Evolutionary conservation across 2,797 vertebrate species (phyloP).

Genomic region (Pterois miles): DNA sequence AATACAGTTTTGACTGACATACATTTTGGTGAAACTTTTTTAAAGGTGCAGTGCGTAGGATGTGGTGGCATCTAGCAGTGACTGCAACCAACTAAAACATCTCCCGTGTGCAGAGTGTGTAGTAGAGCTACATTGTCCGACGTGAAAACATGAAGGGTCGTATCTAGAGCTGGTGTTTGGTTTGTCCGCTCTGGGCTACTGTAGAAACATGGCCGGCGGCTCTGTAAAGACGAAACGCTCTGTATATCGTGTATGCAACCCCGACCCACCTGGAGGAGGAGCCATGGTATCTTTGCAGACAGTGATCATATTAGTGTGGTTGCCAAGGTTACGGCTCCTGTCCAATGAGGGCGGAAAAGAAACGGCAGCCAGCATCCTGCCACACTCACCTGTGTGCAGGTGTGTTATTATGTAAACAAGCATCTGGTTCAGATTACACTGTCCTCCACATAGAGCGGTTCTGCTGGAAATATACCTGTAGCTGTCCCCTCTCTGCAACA

Average conservation of each 20-base stretch:
- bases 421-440: constrained; percentile 35
- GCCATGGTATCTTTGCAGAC: background rate
- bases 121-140: too few species aligned
- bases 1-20: too few species aligned
- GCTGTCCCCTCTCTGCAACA: too few species aligned
- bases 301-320: constrained; percentile 37
- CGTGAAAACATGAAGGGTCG: too few species aligned
- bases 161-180: background rate
- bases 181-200: background rate
- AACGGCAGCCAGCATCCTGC: constrained; percentile 22
- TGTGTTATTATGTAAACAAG: constrained; percentile 19
- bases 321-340: constrained; percentile 43
- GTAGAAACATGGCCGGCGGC: background rate
- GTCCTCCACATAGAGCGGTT: constrained; percentile 1
- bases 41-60: background rate
- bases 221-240: background rate
- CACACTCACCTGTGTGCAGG: constrained; percentile 26
- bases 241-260: constrained; percentile 25
- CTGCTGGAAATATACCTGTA: too few species aligned
- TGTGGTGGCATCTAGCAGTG: background rate
- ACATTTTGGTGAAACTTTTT: background rate
- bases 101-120: too few species aligned
- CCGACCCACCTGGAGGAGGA: background rate
- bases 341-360: constrained; percentile 11
- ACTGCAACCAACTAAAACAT: background rate